Percentiles rank a stretch among this genome's conserved stretches.
phyloP scores from a whole-genome alignment of 2,888 invertebrate genomes.

The Mythimna loreyi region DNA sequence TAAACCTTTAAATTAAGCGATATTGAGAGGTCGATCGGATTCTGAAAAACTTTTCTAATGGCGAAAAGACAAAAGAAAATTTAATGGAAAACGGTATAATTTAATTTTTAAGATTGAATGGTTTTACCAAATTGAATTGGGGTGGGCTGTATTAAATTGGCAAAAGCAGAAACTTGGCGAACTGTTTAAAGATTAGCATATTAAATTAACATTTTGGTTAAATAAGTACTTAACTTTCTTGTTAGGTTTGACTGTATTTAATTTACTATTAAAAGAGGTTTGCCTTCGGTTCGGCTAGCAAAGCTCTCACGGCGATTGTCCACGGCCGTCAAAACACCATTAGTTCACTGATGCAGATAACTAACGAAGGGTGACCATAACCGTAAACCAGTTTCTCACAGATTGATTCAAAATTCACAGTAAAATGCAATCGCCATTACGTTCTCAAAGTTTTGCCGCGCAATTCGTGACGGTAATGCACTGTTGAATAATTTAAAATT shows the following conservation, averaged over 20 bases:
- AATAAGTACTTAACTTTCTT: conserved; percentile 1
- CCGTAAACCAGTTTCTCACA: conserved; percentile 55
- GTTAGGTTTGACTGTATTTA: conserved; percentile 10
- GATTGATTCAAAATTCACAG: conserved; percentile 51
- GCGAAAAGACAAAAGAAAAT: conserved; percentile 22
- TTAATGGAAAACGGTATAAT: conserved; percentile 29
- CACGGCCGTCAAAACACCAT: conserved; percentile 57
- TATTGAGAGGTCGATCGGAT: conserved; percentile 5
- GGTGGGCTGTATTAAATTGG: conserved; percentile 16
- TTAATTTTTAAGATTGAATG: conserved; percentile 28
- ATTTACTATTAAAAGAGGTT: conserved; percentile 2
- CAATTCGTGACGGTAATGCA: conserved; percentile 49
- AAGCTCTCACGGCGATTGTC: conserved; percentile 59
- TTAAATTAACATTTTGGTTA: conserved; percentile 15
- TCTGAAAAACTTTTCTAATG: conserved; percentile 16
- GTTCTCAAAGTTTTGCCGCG: conserved; percentile 34
- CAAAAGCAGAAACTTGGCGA: conserved; percentile 30
- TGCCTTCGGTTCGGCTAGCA: neutral
- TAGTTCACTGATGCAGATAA: conserved; percentile 61
- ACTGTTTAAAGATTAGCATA: conserved; percentile 22
- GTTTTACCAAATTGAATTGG: conserved; percentile 30
- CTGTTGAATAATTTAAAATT: conserved; percentile 51
- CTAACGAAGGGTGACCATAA: conserved; percentile 61
- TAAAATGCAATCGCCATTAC: conserved; percentile 42
- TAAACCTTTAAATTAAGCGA: conserved; percentile 6